phyloP scores from a whole-genome alignment of 2,888 invertebrate species.

The Drosophila subquinaria region DNA sequence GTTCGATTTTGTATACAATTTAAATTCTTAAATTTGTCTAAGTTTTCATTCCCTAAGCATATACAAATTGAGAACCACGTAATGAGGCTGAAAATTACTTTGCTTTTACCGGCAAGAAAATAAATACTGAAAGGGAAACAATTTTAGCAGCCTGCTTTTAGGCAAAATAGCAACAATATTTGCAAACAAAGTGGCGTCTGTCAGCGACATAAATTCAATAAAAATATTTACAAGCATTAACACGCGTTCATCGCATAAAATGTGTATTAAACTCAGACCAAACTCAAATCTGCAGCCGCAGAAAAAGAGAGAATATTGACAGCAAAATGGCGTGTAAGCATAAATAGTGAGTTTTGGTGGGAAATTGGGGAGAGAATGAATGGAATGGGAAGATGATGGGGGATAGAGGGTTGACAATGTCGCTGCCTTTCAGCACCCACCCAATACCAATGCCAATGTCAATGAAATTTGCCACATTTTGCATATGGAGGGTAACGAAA shows the following conservation, averaged over 20 bases:
- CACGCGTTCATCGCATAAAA: slow-evolving; percentile 72
- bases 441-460: slow-evolving; percentile 59
- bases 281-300: slow-evolving; percentile 39
- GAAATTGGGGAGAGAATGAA: not conserved
- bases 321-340: slow-evolving; percentile 72
- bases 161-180: slow-evolving; percentile 41
- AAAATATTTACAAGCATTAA: slow-evolving; percentile 83
- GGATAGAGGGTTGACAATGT: slow-evolving; percentile 58
- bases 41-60: not conserved
- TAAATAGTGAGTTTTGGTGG: slow-evolving; percentile 51
- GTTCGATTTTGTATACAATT: too few species aligned
- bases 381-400: not conserved
- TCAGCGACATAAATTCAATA: slow-evolving; percentile 77
- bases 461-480: slow-evolving; percentile 72
- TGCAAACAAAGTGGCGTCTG: slow-evolving; percentile 54
- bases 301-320: slow-evolving; percentile 70
- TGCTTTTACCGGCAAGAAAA: slow-evolving; percentile 4
- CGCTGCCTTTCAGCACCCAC: slow-evolving; percentile 30
- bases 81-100: slow-evolving; percentile 64
- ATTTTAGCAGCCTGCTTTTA: slow-evolving; percentile 54
- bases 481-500: slow-evolving; percentile 49
- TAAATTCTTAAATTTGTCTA: not conserved
- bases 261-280: slow-evolving; percentile 28
- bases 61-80: slow-evolving; percentile 24
- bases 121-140: slow-evolving; percentile 6